These are phyloP conservation scores for Mya arenaria DNA, from an alignment of 1,140 invertebrate species.

Conservation along the genomic window DNA sequence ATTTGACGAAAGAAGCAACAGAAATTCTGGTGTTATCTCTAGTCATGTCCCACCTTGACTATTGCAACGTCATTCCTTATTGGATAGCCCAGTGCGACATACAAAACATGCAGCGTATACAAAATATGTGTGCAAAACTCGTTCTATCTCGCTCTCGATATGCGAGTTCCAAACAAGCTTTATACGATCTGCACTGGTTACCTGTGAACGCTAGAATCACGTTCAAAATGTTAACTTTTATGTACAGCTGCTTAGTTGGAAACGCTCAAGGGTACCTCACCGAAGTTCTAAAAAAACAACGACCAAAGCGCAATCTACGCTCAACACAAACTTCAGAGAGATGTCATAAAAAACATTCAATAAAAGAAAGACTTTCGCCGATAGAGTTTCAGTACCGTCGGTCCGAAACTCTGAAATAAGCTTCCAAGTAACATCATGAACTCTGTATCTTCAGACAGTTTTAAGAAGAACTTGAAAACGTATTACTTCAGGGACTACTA, in stretches of 20 bases:
- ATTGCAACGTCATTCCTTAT: slow-evolving; percentile 15
- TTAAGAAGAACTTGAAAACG: slow-evolving; percentile 22
- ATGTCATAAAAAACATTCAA: slow-evolving; percentile 11
- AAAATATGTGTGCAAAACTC: slow-evolving; percentile 37
- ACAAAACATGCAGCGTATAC: neutral
- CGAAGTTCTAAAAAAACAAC: too few relatives aligned
- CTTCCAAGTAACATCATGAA: slow-evolving; percentile 9
- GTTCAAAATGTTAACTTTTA: slow-evolving; percentile 4
- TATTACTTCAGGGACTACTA: slow-evolving; percentile 7
- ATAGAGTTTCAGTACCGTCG: slow-evolving; percentile 8
- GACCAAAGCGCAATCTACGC: too few relatives aligned
- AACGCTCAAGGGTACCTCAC: neutral
- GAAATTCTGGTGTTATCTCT: slow-evolving; percentile 22
- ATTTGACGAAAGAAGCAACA: slow-evolving; percentile 8
- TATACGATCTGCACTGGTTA: slow-evolving; percentile 16
- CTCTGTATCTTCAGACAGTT: neutral
- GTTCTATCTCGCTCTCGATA: slow-evolving; percentile 17
- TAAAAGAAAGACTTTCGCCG: slow-evolving; percentile 17
- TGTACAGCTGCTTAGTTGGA: neutral
- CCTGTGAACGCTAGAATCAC: slow-evolving; percentile 13
- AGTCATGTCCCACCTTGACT: slow-evolving; percentile 26
- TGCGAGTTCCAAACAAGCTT: slow-evolving; percentile 18
- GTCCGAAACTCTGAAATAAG: slow-evolving; percentile 14
- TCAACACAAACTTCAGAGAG: too few relatives aligned
- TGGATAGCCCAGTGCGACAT: neutral